Percentiles rank a stretch among this genome's conserved stretches.
phyloP scores from a whole-genome alignment of 2,113 vertebrate genomes.

The Cervus canadensis region DNA sequence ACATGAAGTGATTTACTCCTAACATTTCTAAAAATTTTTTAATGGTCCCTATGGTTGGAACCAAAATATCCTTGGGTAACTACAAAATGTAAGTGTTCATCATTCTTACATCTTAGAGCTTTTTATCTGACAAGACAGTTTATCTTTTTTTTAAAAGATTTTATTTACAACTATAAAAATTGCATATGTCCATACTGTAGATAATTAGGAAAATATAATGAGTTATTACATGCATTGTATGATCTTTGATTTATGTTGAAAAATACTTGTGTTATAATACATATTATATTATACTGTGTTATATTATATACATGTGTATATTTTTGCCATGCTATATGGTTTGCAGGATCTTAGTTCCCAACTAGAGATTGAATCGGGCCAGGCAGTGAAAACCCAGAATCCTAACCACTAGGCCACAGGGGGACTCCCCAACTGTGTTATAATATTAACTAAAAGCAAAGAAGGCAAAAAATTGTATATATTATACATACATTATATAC shows the following conservation, averaged over 20 bases:
- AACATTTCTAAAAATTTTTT: not conserved
- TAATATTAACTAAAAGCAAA: not conserved
- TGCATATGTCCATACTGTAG: not conserved
- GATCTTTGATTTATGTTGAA: constrained; percentile 19
- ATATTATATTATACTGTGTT: not conserved
- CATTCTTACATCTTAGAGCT: not conserved
- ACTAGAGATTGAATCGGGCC: not conserved
- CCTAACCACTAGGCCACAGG: not conserved
- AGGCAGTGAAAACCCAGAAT: not conserved
- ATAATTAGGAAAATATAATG: constrained; percentile 41
- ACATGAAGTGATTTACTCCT: not conserved
- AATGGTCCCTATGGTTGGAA: not conserved
- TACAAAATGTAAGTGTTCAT: not conserved
- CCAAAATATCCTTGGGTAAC: not conserved
- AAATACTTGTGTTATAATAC: not conserved
- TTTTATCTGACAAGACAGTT: not conserved
- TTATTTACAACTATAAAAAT: constrained; percentile 20
- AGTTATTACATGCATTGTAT: not conserved
- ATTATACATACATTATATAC: not conserved
- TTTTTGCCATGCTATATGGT: not conserved
- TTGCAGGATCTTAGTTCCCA: not conserved
- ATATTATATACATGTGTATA: not conserved
- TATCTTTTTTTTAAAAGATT: not conserved
- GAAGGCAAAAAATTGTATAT: not conserved
- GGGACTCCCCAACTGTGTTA: not conserved